Percentiles rank a stretch among this genome's conserved stretches.
phyloP scores from a whole-genome alignment of 2,113 vertebrate genomes.

The Puntigrus tetrazona region DNA sequence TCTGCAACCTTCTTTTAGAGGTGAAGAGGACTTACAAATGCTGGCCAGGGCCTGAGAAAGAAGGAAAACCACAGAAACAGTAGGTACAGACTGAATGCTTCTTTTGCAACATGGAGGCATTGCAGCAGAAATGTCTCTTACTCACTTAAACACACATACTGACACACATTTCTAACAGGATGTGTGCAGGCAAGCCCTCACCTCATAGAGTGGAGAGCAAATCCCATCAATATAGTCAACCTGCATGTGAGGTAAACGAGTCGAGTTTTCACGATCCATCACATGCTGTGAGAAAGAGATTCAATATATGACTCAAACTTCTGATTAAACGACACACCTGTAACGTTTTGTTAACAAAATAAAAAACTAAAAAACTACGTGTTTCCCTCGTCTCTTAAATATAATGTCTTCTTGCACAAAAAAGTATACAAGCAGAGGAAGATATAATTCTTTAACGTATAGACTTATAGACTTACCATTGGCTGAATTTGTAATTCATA shows the following conservation, averaged over 20 bases:
- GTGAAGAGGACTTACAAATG: conserved; percentile 80
- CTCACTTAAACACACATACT: neutral
- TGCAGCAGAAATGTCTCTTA: neutral
- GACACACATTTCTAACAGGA: conserved; percentile 4
- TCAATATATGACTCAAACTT: neutral
- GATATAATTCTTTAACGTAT: neutral
- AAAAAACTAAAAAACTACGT: neutral
- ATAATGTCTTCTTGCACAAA: neutral
- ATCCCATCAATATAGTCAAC: conserved; percentile 91
- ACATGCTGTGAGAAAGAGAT: conserved; percentile 76
- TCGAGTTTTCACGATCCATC: conserved; percentile 91
- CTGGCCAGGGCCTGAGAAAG: conserved; percentile 75
- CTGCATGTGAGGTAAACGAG: conserved; percentile 89
- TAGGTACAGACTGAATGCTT: neutral
- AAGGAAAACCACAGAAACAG: neutral
- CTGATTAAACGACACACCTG: neutral
- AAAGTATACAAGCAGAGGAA: neutral
- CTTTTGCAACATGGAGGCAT: neutral
- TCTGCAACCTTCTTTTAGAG: conserved; percentile 83
- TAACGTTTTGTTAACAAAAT: neutral
- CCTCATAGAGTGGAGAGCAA: conserved; percentile 89
- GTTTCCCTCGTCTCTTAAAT: neutral
- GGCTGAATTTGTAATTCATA: conserved; percentile 89
- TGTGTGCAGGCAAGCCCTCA: conserved; percentile 58
- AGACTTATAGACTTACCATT: conserved; percentile 83